These are phyloP conservation scores for Characodon lateralis DNA, from an alignment of 2,797 vertebrate genomes.

Conservation along the genomic window DNA sequence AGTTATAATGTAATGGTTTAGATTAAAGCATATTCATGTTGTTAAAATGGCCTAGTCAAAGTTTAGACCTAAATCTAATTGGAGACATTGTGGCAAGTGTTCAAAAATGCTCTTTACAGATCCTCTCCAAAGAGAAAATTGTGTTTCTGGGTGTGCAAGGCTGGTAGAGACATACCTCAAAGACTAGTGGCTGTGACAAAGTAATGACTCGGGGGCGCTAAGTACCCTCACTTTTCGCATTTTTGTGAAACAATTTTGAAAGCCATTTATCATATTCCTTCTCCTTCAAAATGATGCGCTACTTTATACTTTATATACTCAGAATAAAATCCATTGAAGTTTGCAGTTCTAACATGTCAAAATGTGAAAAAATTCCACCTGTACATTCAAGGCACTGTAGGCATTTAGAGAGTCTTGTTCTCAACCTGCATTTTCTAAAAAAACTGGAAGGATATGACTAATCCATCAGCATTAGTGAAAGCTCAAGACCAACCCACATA, in stretches of 20 bases:
- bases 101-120: neutral
- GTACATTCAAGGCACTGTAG: no score
- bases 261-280: neutral
- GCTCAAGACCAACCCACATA: conserved; percentile 20
- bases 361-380: neutral
- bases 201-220: neutral
- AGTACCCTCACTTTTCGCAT: neutral
- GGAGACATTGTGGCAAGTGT: neutral
- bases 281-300: neutral
- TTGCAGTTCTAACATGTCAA: neutral
- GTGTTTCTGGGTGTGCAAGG: neutral
- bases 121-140: neutral
- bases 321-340: neutral
- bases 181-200: neutral
- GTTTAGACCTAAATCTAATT: neutral
- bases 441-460: conserved; percentile 54
- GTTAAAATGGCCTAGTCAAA: neutral
- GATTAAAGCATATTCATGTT: neutral
- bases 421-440: conserved; percentile 58
- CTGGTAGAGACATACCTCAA: neutral
- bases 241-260: neutral
- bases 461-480: conserved; percentile 36
- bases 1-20: neutral
- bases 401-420: conserved; percentile 7
- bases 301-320: neutral